Evolutionary conservation across 2,797 vertebrate species (phyloP).

Genomic region (Amniataba percoides): DNA sequence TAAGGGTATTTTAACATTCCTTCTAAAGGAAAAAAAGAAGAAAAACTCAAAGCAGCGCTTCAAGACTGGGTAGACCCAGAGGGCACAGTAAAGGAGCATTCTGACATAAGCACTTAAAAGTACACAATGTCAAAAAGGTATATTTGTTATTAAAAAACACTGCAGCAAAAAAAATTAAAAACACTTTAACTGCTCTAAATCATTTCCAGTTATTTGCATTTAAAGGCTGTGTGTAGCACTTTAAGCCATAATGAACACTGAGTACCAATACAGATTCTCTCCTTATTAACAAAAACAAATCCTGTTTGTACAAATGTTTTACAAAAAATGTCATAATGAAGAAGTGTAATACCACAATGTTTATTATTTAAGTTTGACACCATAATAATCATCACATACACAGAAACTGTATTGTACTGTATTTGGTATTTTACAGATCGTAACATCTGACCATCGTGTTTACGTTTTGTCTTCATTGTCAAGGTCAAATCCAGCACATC

Average conservation of each 20-base stretch:
- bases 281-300: not conserved
- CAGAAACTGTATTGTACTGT: not conserved
- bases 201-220: slow-evolving; percentile 31
- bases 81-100: slow-evolving; percentile 4
- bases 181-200: slow-evolving; percentile 11
- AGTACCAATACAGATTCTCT: not conserved
- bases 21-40: slow-evolving; percentile 11
- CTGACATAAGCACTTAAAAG: slow-evolving; percentile 11
- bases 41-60: slow-evolving; percentile 7
- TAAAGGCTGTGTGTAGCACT: slow-evolving; percentile 17
- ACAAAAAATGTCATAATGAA: not conserved
- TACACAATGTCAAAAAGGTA: slow-evolving; percentile 25
- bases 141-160: slow-evolving; percentile 16
- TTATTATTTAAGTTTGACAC: not conserved
- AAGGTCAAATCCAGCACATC: slow-evolving; percentile 62
- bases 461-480: slow-evolving; percentile 33
- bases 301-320: no score
- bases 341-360: not conserved
- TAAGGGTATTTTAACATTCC: slow-evolving; percentile 77
- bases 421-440: not conserved
- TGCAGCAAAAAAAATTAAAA: slow-evolving; percentile 5
- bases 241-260: not conserved
- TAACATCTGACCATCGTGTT: slow-evolving; percentile 40
- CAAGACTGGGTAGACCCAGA: slow-evolving; percentile 22
- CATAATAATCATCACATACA: not conserved